phyloP scores from a whole-genome alignment of 2,113 vertebrate genomes.

The Ammodytes dubius region DNA sequence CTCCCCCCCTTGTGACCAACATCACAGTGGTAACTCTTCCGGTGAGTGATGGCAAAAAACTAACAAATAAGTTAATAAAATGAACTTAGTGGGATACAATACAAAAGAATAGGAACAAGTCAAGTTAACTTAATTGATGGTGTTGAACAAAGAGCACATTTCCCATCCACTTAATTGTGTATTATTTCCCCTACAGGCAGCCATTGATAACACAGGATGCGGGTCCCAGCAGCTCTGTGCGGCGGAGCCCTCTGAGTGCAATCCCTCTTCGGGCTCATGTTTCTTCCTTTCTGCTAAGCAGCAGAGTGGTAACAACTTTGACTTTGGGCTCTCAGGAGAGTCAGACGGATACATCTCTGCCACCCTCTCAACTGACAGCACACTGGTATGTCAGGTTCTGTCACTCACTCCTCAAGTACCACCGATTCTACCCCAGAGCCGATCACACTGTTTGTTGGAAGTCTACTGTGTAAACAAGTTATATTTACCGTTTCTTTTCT shows the following conservation, averaged over 20 bases:
- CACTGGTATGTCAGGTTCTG: constrained; percentile 15
- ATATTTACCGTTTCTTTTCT: background rate
- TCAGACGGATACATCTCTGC: constrained; percentile 47
- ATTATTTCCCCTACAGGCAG: constrained; percentile 3
- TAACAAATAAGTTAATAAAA: too few relatives aligned
- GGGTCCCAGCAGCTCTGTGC: constrained; percentile 30
- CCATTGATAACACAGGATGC: background rate
- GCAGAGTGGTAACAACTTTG: background rate
- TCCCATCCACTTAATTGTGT: background rate
- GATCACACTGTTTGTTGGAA: background rate
- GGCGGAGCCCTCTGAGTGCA: constrained; percentile 22
- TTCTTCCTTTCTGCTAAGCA: constrained; percentile 32
- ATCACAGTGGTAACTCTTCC: background rate
- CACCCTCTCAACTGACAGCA: background rate
- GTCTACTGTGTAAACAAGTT: background rate
- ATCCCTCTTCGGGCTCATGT: constrained; percentile 43
- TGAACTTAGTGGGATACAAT: background rate
- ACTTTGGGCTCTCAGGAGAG: constrained; percentile 49
- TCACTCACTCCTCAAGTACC: background rate
- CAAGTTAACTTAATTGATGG: background rate
- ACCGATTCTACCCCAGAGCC: background rate
- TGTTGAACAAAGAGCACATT: background rate
- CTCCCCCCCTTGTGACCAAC: constrained; percentile 6
- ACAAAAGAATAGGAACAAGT: background rate
- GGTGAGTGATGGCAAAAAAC: constrained; percentile 13